phyloP scores from a whole-genome alignment of 2,888 invertebrate species.

The Neria commutata region DNA sequence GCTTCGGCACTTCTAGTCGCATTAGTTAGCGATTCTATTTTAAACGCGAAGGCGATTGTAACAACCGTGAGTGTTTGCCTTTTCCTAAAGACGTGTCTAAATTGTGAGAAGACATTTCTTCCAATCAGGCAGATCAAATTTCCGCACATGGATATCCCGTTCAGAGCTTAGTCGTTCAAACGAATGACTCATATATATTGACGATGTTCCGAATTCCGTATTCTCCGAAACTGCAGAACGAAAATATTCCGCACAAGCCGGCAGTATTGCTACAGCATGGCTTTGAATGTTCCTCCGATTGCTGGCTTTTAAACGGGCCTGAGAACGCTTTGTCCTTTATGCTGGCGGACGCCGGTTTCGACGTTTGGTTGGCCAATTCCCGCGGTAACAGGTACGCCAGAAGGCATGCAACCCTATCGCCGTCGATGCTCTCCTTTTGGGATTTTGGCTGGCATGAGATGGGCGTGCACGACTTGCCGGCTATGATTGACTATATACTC shows the following conservation, averaged over 20 bases:
- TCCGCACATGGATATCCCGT: conserved; percentile 58
- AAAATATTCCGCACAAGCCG: conserved; percentile 45
- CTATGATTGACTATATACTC: conserved; percentile 57
- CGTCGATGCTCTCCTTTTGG: conserved; percentile 62
- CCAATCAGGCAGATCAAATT: too few species aligned
- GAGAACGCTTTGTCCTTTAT: conserved; percentile 57
- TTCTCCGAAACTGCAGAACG: conserved; percentile 35
- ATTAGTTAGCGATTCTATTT: too few species aligned
- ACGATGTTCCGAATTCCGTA: conserved; percentile 56
- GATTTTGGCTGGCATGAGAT: conserved; percentile 60
- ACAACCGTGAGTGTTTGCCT: too few species aligned
- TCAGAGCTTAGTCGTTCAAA: conserved; percentile 68
- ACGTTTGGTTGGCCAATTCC: conserved; percentile 59
- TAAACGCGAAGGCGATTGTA: too few species aligned
- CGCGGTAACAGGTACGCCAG: conserved; percentile 57
- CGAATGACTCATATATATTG: conserved; percentile 57
- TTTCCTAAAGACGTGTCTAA: too few species aligned
- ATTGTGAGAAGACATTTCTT: too few species aligned
- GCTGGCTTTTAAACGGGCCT: conserved; percentile 56
- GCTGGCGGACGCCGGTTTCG: conserved; percentile 54
- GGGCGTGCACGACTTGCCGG: conserved; percentile 57
- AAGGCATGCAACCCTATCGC: conserved; percentile 48
- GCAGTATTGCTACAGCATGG: conserved; percentile 56
- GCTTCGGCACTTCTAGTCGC: too few species aligned
- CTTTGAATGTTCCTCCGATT: conserved; percentile 58